Evolutionary conservation across 2,797 vertebrate genomes (phyloP), one percentile per base, ranked within the genome.

Genomic region (Zenarchopterus dispar): DNA sequence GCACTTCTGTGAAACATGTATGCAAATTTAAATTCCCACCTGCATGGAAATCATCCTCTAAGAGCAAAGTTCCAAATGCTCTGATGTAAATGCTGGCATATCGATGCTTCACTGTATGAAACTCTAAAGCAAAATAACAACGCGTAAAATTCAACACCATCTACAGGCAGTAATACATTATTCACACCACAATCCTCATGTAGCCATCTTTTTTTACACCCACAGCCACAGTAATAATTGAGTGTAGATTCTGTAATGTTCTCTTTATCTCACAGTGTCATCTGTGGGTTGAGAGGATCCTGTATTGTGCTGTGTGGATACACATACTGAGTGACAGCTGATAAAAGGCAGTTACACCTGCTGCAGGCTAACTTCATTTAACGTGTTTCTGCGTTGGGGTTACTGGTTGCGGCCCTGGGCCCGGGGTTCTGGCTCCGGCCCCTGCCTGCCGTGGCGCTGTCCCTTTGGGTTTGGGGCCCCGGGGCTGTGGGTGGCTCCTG

Each of bases 111-210:
- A 47, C 22, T 28, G 54, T 43, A 39, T 41, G 5, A 23, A 15
- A 33, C 55, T 57, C 7, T 8, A 33, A 56, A 28, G 52, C 49
- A 21, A 26, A 59, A 45, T 11, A 56, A 36, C 26, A 53, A 62
- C 57, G 11, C 46, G 75, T 60, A 15, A 47, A 54, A 64, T 56
- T 22, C 23, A 16, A 44, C 44, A 66, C 48, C 44, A 6, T 31
- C 15, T 39, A 22, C 4, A 28, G 8, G 39, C 44, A 59, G 43
- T 8, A 3, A 33, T 33, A 7, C 31, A 33, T 33, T 33, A 26
- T 33, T 33, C 31, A 33, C 31, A 33, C 31, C 31, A 33, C 9
- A 33, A 8, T 33, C 31, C 33, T 62, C 23, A 26, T 55, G 6
- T 13, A 22, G 9, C n/a, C 16, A 39, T 0, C 15, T 18, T 28